Percentiles rank a stretch among this genome's conserved stretches.
phyloP scores from a whole-genome alignment of 1,140 invertebrate genomes.

The Drosophila biarmipes region DNA sequence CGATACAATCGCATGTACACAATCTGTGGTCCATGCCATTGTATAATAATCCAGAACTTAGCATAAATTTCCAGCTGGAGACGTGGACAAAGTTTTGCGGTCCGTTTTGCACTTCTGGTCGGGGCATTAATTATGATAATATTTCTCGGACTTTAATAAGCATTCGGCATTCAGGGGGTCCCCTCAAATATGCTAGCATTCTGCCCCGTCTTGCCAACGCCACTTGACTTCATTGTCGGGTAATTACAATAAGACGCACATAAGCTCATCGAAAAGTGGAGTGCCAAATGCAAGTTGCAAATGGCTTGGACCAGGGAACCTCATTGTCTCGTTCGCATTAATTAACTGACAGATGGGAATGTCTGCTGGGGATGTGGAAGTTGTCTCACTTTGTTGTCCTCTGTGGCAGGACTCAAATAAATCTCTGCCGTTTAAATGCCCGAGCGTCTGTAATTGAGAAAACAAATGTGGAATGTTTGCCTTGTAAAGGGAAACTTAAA shows the following conservation, averaged over 20 bases:
- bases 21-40: conserved; percentile 19
- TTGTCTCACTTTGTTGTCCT: conserved; percentile 11
- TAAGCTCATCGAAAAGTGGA: conserved; percentile 69
- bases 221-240: conserved; percentile 72
- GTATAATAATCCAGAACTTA: conserved; percentile 57
- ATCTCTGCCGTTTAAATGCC: conserved; percentile 2
- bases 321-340: conserved; percentile 40
- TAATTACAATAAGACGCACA: conserved; percentile 80
- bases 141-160: conserved; percentile 76
- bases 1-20: conserved; percentile 2
- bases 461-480: conserved; percentile 31
- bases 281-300: conserved; percentile 52
- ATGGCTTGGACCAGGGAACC: not conserved
- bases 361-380: conserved; percentile 31
- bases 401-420: conserved; percentile 9
- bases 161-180: conserved; percentile 29
- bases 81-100: conserved; percentile 36
- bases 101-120: conserved; percentile 29
- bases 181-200: conserved; percentile 23
- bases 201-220: conserved; percentile 7
- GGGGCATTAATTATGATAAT: conserved; percentile 80
- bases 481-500: conserved; percentile 19
- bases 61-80: conserved; percentile 59
- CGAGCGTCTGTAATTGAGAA: conserved; percentile 10
- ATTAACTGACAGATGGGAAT: conserved; percentile 57